A percentile compares a stretch with the other conserved stretches of the same genome.
Evolutionary conservation across 2,113 vertebrate species (phyloP).

Genomic region (Lota lota): DNA sequence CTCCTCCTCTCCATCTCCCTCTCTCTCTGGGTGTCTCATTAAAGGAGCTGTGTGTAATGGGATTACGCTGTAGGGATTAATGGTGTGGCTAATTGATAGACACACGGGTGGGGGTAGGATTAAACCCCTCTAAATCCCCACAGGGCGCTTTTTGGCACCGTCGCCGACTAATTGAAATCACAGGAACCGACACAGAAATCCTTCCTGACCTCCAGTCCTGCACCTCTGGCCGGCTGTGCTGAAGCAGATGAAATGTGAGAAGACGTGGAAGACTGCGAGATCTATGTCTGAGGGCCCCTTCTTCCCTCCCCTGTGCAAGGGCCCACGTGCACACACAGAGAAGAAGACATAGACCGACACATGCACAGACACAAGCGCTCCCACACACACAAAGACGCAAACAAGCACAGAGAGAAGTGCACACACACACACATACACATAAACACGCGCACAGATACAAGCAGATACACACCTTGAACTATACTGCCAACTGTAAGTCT

Average conservation of each 20-base stretch:
- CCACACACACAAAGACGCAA: not conserved
- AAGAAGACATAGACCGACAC: not conserved
- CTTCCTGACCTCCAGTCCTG: conserved; percentile 43
- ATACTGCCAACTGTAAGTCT: too few species aligned
- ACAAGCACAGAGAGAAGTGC: not conserved
- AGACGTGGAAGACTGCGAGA: not conserved
- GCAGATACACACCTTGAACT: too few species aligned
- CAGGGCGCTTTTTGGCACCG: conserved; percentile 42
- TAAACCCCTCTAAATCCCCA: conserved; percentile 70
- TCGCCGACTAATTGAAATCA: conserved; percentile 71
- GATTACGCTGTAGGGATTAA: conserved; percentile 76
- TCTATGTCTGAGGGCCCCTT: too few species aligned
- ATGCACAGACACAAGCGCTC: not conserved
- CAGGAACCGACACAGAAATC: conserved; percentile 62
- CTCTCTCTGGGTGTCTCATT: conserved; percentile 71
- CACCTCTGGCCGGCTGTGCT: conserved; percentile 1
- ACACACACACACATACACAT: too few species aligned
- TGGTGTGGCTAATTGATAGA: conserved; percentile 78
- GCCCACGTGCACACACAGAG: too few species aligned
- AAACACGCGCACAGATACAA: too few species aligned
- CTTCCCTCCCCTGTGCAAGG: too few species aligned
- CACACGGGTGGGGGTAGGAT: conserved; percentile 69
- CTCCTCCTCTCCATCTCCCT: conserved; percentile 32
- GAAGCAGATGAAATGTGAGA: not conserved
- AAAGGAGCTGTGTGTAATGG: conserved; percentile 73